Percentiles rank a stretch among this genome's conserved stretches.
Conservation (phyloP, 2,888 invertebrate genomes). For the Pseudanteris insignis region DNA sequence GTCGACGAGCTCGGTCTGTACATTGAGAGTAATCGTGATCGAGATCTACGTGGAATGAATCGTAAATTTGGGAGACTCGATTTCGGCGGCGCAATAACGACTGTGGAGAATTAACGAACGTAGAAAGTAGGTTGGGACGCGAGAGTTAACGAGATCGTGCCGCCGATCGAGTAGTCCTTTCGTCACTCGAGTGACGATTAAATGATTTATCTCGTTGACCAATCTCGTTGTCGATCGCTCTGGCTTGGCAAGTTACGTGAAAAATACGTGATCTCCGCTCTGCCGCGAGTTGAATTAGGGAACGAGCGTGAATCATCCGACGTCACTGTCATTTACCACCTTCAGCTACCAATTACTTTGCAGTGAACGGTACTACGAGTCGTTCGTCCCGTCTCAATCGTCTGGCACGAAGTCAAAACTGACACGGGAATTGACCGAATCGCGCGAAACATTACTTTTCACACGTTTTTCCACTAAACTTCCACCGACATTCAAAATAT, state of each 20-base stretch:
- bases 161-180: conserved; percentile 48
- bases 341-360: neutral
- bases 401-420: no score
- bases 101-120: conserved; percentile 24
- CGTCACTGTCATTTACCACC: neutral
- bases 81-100: conserved; percentile 27
- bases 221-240: conserved; percentile 32
- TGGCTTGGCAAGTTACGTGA: conserved; percentile 15
- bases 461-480: no score
- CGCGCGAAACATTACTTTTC: no score
- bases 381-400: no score
- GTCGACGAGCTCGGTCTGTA: neutral
- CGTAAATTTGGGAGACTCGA: conserved; percentile 26
- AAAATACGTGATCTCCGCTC: conserved; percentile 17
- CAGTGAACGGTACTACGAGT: no score
- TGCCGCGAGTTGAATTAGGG: conserved; percentile 14
- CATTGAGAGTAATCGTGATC: conserved; percentile 6
- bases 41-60: conserved; percentile 21
- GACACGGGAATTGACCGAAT: no score
- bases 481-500: no score
- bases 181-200: conserved; percentile 40
- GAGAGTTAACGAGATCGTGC: conserved; percentile 51
- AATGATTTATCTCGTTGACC: conserved; percentile 30
- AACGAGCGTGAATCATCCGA: conserved; percentile 13
- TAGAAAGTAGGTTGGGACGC: conserved; percentile 47